Evolutionary conservation across 1,140 invertebrate species (phyloP).

Genomic region (Ridgeia piscesae): DNA sequence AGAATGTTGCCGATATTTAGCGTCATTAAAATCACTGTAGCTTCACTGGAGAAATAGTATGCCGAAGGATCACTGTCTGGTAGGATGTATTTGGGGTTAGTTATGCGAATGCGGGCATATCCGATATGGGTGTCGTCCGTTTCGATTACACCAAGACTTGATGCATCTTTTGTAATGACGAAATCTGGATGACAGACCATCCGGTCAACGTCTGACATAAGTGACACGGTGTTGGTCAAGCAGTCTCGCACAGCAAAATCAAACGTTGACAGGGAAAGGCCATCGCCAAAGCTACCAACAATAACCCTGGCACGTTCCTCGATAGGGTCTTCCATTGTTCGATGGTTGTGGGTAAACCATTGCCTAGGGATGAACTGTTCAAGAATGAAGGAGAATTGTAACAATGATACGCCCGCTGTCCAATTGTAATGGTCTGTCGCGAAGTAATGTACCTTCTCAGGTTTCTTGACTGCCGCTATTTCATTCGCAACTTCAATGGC

Average conservation of each 20-base stretch:
- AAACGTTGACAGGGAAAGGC: neutral
- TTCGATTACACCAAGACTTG: neutral
- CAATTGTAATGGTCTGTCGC: neutral
- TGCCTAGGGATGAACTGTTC: neutral
- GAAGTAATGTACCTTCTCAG: neutral
- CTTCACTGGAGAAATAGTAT: neutral
- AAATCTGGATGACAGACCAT: neutral
- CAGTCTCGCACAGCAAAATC: neutral
- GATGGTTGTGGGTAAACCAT: neutral
- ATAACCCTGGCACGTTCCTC: neutral
- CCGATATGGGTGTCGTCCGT: neutral
- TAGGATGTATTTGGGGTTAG: neutral
- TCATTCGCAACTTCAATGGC: neutral
- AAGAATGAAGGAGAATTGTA: slow-evolving; percentile 14
- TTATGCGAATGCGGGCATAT: neutral
- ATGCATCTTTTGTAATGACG: neutral
- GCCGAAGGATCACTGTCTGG: neutral
- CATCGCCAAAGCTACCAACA: neutral
- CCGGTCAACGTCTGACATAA: neutral
- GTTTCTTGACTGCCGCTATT: neutral
- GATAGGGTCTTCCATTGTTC: neutral
- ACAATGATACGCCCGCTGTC: neutral
- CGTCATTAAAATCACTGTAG: neutral
- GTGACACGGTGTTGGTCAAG: neutral
- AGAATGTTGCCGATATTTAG: neutral